Percentiles rank a stretch among this genome's conserved stretches.
These are phyloP conservation scores for Phalanger gymnotis DNA, from an alignment of 2,797 vertebrate genomes.

Conservation along the genomic window DNA sequence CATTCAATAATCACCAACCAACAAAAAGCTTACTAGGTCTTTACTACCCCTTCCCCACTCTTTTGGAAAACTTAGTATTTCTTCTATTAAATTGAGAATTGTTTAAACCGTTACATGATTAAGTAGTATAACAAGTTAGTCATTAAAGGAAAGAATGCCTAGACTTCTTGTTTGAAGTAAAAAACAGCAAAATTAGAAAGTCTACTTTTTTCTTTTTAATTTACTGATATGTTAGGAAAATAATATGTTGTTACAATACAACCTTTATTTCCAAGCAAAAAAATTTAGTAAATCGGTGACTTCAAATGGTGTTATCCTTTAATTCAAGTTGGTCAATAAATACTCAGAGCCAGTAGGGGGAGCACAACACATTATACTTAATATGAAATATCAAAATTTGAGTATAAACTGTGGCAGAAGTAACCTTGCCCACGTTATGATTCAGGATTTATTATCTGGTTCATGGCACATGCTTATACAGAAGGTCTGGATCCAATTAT, in stretches of 20 bases:
- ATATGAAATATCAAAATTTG: conserved; percentile 4
- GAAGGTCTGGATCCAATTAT: neutral
- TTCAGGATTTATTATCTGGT: neutral
- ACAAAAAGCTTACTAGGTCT: neutral
- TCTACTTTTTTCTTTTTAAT: neutral
- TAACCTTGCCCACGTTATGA: neutral
- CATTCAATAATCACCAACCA: neutral
- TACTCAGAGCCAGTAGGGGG: conserved; percentile 5
- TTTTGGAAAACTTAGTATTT: neutral
- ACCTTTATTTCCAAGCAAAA: neutral
- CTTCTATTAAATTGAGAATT: neutral
- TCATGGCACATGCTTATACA: neutral
- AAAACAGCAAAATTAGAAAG: neutral
- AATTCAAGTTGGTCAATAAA: neutral
- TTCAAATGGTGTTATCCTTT: neutral
- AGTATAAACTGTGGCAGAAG: neutral
- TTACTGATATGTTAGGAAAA: neutral
- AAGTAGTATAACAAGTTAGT: neutral
- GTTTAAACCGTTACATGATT: neutral
- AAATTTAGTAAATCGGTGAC: neutral
- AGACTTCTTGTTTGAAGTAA: neutral
- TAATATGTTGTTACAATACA: neutral
- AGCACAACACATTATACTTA: conserved; percentile 41
- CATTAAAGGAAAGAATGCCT: neutral
- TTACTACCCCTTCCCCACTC: neutral